Evolutionary conservation across 2,888 invertebrate genomes (phyloP).

Genomic region (Orchesellides sinensis): DNA sequence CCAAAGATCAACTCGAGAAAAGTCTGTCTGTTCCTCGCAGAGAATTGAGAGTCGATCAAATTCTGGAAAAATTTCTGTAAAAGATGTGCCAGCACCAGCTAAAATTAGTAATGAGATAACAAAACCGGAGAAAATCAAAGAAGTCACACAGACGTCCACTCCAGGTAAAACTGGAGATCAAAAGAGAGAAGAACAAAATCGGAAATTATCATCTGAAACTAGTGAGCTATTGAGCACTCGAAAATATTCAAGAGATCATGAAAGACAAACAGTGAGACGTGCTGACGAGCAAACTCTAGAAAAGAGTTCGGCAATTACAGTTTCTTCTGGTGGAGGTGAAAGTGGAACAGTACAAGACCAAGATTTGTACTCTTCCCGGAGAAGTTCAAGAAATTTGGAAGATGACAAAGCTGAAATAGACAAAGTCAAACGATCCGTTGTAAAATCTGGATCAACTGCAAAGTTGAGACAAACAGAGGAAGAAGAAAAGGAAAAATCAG

Average conservation of each 20-base stretch:
- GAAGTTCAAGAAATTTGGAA: slow-evolving; percentile 53
- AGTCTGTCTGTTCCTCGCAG: neutral
- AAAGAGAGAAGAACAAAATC: slow-evolving; percentile 3
- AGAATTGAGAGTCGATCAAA: slow-evolving; percentile 29
- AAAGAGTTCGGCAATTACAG: no score
- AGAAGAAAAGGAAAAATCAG: slow-evolving; percentile 13
- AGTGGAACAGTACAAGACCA: slow-evolving; percentile 17
- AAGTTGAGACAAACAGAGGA: slow-evolving; percentile 16
- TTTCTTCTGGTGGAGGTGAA: slow-evolving; percentile 7
- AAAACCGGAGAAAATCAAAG: slow-evolving; percentile 4
- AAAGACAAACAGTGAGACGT: neutral
- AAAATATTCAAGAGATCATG: slow-evolving; percentile 61
- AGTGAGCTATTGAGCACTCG: slow-evolving; percentile 67
- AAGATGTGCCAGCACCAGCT: neutral
- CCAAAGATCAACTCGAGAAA: neutral
- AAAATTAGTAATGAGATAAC: slow-evolving; percentile 16
- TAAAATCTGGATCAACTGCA: slow-evolving; percentile 1
- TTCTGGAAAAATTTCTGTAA: slow-evolving; percentile 14
- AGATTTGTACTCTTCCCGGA: slow-evolving; percentile 46
- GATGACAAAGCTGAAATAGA: slow-evolving; percentile 29
- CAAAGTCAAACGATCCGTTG: neutral
- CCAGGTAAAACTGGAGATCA: no score
- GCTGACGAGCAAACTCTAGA: neutral
- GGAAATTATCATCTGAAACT: slow-evolving; percentile 60
- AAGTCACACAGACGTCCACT: no score